These are phyloP conservation scores for Buphagus erythrorhynchus DNA, from an alignment of 2,797 vertebrate genomes.

Conservation along the genomic window DNA sequence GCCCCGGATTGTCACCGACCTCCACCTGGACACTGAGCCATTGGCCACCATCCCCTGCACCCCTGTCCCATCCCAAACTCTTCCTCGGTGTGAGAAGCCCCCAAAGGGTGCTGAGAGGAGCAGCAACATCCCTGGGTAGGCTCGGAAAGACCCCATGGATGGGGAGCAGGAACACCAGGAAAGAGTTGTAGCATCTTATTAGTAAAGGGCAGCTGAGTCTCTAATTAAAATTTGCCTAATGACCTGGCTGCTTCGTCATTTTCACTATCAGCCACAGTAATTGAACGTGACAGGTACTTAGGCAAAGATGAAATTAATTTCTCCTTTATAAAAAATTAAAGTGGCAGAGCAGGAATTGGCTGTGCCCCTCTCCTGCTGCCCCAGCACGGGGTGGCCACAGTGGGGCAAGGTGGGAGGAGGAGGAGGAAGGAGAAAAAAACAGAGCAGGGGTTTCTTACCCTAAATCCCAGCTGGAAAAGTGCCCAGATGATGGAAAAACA, in stretches of 20 bases:
- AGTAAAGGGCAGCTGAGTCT: constrained; percentile 78
- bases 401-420: neutral
- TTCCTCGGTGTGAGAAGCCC: accelerated
- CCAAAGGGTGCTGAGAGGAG: neutral
- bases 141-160: neutral
- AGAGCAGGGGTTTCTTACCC: neutral
- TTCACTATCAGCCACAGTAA: constrained; percentile 72
- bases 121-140: neutral
- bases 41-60: neutral
- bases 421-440: neutral
- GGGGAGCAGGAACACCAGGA: constrained; percentile 34
- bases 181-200: constrained; percentile 75
- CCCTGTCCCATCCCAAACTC: neutral
- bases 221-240: constrained; percentile 85
- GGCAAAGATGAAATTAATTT: constrained; percentile 75
- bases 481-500: neutral
- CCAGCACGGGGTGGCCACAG: neutral
- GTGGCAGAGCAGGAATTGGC: neutral
- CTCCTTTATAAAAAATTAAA: constrained; percentile 70
- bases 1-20: accelerated
- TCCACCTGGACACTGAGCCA: neutral
- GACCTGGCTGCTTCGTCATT: constrained; percentile 78
- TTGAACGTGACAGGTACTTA: constrained; percentile 78
- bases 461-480: neutral
- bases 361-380: accelerated